Evolutionary conservation across 2,113 vertebrate genomes (phyloP).

Genomic region (Alouatta palliata): DNA sequence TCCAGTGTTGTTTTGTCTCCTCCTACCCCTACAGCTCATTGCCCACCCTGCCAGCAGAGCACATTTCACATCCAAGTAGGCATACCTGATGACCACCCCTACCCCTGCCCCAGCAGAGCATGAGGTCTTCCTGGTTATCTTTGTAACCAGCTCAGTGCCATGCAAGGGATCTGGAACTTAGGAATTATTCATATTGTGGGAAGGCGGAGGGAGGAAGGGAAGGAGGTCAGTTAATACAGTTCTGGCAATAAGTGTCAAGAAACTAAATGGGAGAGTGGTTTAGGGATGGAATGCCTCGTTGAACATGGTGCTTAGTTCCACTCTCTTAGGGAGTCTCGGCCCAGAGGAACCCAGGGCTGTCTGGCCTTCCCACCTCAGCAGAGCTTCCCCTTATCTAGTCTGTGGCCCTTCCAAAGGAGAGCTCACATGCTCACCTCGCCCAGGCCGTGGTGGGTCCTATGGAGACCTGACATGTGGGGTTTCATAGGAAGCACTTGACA

Average conservation of each 20-base stretch:
- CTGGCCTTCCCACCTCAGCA: background rate
- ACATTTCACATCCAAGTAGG: accelerated
- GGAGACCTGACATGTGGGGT: background rate
- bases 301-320: accelerated
- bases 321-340: background rate
- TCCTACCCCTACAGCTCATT: too few relatives aligned
- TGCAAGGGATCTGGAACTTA: too few relatives aligned
- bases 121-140: background rate
- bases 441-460: accelerated
- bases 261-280: background rate
- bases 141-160: background rate
- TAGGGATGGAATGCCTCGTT: accelerated
- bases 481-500: background rate
- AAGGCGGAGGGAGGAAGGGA: accelerated
- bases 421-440: background rate
- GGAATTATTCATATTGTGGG: background rate
- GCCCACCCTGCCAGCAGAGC: background rate
- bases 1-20: background rate
- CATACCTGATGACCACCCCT: accelerated
- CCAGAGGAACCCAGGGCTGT: background rate
- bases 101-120: accelerated
- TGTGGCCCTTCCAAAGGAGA: background rate
- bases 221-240: accelerated
- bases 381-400: background rate
- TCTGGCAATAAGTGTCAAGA: background rate